Percentiles rank a stretch among this genome's conserved stretches.
Evolutionary conservation across 1,140 invertebrate species (phyloP).

Genomic region (Magallana gigas): DNA sequence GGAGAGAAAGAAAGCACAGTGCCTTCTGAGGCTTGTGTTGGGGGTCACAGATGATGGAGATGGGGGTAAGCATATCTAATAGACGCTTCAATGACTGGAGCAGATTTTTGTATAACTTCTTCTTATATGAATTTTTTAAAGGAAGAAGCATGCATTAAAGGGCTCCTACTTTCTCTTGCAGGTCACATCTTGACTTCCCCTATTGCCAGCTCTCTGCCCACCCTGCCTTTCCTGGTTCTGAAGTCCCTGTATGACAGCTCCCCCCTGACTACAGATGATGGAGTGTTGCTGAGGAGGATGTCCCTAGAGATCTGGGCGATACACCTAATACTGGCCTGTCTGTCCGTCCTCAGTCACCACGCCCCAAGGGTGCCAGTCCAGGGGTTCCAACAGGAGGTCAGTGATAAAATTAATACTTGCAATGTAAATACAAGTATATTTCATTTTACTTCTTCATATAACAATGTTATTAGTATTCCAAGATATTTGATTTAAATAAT

Average conservation of each 20-base stretch:
- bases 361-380: slow-evolving; percentile 78
- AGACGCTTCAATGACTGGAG: neutral
- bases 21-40: slow-evolving; percentile 89
- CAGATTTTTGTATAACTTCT: no score
- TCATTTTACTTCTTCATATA: no score
- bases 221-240: slow-evolving; percentile 92
- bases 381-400: slow-evolving; percentile 80
- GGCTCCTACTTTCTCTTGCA: slow-evolving; percentile 57
- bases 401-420: neutral
- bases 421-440: no score
- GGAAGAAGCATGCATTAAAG: no score
- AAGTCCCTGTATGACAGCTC: slow-evolving; percentile 89
- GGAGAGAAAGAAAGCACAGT: slow-evolving; percentile 90
- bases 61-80: slow-evolving; percentile 82
- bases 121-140: no score
- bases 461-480: no score
- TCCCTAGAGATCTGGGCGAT: slow-evolving; percentile 91
- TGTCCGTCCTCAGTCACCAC: slow-evolving; percentile 94
- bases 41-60: slow-evolving; percentile 95
- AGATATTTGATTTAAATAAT: no score
- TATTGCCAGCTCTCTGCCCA: slow-evolving; percentile 88
- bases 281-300: slow-evolving; percentile 87
- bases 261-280: slow-evolving; percentile 90
- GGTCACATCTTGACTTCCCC: slow-evolving; percentile 88
- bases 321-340: slow-evolving; percentile 90